Evolutionary conservation across 2,888 invertebrate genomes (phyloP).

Genomic region (Rhimphoctona megacephalus): DNA sequence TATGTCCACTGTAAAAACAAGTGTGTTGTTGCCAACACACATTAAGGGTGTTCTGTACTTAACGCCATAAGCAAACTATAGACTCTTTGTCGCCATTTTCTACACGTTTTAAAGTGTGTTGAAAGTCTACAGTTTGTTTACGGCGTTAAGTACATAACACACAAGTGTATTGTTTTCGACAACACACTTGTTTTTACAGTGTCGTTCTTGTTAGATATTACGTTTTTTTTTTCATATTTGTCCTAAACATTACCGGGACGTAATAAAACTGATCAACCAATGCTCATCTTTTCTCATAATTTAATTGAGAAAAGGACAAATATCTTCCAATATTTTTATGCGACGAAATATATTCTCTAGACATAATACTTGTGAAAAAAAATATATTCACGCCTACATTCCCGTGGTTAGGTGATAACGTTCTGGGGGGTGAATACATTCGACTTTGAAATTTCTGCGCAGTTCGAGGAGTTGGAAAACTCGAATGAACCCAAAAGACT

Average conservation of each 20-base stretch:
- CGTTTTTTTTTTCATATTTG: background rate
- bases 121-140: too few relatives aligned
- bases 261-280: background rate
- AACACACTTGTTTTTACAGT: too few relatives aligned
- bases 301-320: background rate
- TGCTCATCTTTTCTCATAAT: background rate
- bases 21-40: too few relatives aligned
- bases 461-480: slow-evolving; percentile 51
- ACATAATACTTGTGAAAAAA: background rate
- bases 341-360: background rate
- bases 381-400: background rate
- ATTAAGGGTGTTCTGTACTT: too few relatives aligned
- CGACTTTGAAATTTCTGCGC: slow-evolving; percentile 63
- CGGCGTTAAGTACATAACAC: too few relatives aligned
- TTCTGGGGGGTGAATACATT: slow-evolving; percentile 58
- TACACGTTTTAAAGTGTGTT: too few relatives aligned
- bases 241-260: background rate
- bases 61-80: too few relatives aligned
- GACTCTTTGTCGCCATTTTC: too few relatives aligned
- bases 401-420: slow-evolving; percentile 50
- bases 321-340: background rate
- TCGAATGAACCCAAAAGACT: slow-evolving; percentile 24
- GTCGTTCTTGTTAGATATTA: too few relatives aligned
- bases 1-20: too few relatives aligned
- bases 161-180: too few relatives aligned